Percentiles rank a stretch among this genome's conserved stretches.
phyloP scores from a whole-genome alignment of 2,888 invertebrate genomes.

The Xanthia icteritia region DNA sequence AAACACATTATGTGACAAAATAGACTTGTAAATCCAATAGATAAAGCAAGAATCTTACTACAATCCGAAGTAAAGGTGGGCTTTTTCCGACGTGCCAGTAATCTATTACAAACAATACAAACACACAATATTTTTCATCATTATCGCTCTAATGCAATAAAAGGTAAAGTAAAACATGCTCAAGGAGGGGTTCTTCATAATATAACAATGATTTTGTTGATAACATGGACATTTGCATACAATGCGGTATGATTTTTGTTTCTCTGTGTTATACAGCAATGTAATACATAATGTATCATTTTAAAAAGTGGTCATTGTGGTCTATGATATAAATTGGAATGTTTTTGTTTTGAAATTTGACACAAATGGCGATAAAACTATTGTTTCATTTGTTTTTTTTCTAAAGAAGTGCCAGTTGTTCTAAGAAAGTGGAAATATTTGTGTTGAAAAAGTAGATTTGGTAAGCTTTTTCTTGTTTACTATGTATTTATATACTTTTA shows the following conservation, averaged over 20 bases:
- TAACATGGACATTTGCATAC: slow-evolving; percentile 8
- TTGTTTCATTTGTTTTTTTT: slow-evolving; percentile 83
- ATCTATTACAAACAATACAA: not conserved
- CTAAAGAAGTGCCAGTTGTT: slow-evolving; percentile 81
- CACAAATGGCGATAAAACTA: slow-evolving; percentile 70
- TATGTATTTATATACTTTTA: slow-evolving; percentile 46
- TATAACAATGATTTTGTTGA: not conserved
- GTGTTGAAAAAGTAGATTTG: slow-evolving; percentile 65
- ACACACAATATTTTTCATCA: not conserved
- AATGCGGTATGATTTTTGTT: slow-evolving; percentile 34
- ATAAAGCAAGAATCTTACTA: not conserved
- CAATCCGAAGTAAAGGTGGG: not conserved
- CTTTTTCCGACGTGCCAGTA: not conserved
- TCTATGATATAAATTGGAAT: slow-evolving; percentile 67
- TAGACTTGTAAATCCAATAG: not conserved
- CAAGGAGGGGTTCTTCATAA: not conserved
- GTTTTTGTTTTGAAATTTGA: slow-evolving; percentile 78
- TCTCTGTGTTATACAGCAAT: slow-evolving; percentile 27
- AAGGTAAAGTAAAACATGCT: not conserved
- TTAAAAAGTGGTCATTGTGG: slow-evolving; percentile 31
- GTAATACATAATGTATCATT: slow-evolving; percentile 12
- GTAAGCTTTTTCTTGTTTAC: slow-evolving; percentile 69
- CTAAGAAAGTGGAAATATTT: slow-evolving; percentile 71
- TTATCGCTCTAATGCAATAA: not conserved
- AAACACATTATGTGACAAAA: no score